Evolutionary conservation across 1,140 invertebrate genomes (phyloP).

Genomic region (Drosophila virilis): DNA sequence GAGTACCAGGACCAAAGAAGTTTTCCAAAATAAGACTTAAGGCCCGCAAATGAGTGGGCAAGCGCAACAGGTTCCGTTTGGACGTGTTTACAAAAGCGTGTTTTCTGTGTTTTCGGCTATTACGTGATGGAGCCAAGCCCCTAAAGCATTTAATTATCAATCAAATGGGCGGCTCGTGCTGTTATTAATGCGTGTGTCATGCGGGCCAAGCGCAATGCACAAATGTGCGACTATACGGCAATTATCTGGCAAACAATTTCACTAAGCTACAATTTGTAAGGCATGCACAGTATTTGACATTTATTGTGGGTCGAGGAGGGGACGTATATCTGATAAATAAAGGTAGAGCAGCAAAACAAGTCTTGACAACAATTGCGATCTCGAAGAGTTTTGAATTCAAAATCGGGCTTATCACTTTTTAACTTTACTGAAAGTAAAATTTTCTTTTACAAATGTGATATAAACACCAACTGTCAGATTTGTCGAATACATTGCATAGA

Average conservation of each 20-base stretch:
- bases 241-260: conserved; percentile 31
- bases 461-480: too few relatives aligned
- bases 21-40: background rate
- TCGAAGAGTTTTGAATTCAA: too few relatives aligned
- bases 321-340: background rate
- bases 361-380: too few relatives aligned
- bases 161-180: conserved; percentile 24
- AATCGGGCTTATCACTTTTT: too few relatives aligned
- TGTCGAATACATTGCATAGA: too few relatives aligned
- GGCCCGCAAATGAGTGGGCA: background rate
- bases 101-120: background rate
- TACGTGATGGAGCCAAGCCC: conserved; percentile 17
- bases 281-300: conserved; percentile 32
- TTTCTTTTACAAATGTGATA: too few relatives aligned
- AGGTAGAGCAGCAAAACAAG: too few relatives aligned
- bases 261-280: conserved; percentile 18
- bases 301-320: background rate
- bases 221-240: conserved; percentile 4
- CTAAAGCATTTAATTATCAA: conserved; percentile 3
- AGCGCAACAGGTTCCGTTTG: conserved; percentile 9
- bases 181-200: conserved; percentile 2
- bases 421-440: too few relatives aligned
- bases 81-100: background rate
- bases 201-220: background rate
- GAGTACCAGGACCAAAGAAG: too few relatives aligned